These are phyloP conservation scores for Pentalonia nigronervosa DNA, from an alignment of 1,140 invertebrate species.

Conservation along the genomic window DNA sequence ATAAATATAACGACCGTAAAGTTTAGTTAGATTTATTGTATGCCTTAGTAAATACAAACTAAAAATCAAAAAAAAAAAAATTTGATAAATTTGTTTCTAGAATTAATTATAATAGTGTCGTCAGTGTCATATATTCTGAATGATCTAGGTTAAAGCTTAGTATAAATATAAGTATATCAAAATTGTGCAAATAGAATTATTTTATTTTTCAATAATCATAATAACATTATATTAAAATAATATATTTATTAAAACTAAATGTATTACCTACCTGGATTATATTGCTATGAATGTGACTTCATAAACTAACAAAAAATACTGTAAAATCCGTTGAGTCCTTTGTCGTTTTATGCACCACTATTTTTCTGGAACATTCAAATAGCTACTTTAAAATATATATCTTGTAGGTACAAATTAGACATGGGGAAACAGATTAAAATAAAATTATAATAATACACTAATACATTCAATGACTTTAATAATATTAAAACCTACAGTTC, in stretches of 20 bases:
- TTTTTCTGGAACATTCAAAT: not conserved
- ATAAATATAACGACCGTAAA: not conserved
- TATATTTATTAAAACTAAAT: no score
- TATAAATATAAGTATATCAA: not conserved
- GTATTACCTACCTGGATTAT: not conserved
- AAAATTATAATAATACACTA: not conserved
- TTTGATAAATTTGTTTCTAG: not conserved
- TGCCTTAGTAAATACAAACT: not conserved
- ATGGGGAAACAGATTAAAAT: not conserved
- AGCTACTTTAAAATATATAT: not conserved
- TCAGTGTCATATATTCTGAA: not conserved
- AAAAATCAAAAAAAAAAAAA: not conserved
- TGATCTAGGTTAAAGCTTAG: not conserved
- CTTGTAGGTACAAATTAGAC: not conserved
- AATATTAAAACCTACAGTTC: not conserved
- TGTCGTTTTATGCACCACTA: not conserved
- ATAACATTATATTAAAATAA: not conserved
- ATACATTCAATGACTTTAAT: not conserved
- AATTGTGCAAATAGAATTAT: not conserved
- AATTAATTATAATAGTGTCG: not conserved
- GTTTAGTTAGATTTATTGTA: not conserved
- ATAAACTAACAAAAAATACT: not conserved
- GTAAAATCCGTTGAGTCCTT: not conserved
- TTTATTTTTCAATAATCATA: no score
- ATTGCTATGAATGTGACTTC: not conserved